Evolutionary conservation across 2,797 vertebrate genomes (phyloP).

Genomic region (Anisognathus igniventris): DNA sequence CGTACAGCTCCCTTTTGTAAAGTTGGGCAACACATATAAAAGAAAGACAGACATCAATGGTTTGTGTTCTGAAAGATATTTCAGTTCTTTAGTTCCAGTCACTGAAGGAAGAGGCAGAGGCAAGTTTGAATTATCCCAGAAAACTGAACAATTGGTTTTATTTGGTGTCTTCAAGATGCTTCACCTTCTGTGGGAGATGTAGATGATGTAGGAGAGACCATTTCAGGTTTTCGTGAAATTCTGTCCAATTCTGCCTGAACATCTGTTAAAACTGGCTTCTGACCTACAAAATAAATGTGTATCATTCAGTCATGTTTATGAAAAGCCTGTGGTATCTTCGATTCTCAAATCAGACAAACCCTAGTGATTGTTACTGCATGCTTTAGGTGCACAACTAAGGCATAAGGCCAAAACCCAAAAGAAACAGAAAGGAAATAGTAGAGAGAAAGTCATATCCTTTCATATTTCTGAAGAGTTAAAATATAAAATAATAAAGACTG

Average conservation of each 20-base stretch:
- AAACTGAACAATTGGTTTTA: constrained; percentile 71
- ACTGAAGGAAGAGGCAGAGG: constrained; percentile 78
- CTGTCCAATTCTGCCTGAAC: constrained; percentile 98
- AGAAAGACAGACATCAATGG: constrained; percentile 64
- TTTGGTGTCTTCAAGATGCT: constrained; percentile 90
- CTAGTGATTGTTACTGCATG: neutral
- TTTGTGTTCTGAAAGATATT: constrained; percentile 69
- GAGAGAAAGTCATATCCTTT: neutral
- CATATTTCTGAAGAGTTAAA: neutral
- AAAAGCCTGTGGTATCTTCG: neutral
- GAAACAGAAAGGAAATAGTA: neutral
- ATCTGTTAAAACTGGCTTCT: constrained; percentile 94
- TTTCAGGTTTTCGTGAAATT: constrained; percentile 92
- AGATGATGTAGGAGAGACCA: constrained; percentile 83
- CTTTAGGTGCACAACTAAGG: neutral
- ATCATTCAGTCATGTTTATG: neutral
- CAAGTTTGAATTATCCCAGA: constrained; percentile 74
- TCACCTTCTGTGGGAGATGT: constrained; percentile 81
- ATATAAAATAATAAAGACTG: neutral
- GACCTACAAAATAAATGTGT: constrained; percentile 75
- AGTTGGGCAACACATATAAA: constrained; percentile 68
- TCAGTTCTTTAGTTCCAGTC: constrained; percentile 75
- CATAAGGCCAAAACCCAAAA: neutral
- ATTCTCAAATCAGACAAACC: neutral
- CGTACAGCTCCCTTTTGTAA: constrained; percentile 72